These are phyloP conservation scores for Lagodon rhomboides DNA, from an alignment of 2,797 vertebrate species.

Conservation along the genomic window DNA sequence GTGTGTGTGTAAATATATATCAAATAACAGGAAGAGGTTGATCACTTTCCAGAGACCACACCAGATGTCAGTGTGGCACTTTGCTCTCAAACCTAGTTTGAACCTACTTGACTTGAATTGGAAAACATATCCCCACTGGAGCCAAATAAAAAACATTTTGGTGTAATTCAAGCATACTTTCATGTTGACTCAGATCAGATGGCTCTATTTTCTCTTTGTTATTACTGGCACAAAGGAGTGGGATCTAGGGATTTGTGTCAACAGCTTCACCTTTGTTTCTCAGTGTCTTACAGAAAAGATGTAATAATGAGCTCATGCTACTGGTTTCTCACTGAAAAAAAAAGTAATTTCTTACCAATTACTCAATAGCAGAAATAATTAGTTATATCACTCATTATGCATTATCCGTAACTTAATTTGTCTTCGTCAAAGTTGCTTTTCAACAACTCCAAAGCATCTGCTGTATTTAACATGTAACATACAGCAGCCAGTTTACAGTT, in stretches of 20 bases:
- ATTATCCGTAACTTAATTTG: neutral
- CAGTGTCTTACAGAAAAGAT: neutral
- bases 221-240: neutral
- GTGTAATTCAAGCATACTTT: constrained; percentile 4
- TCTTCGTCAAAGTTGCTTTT: neutral
- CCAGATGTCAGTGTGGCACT: neutral
- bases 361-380: neutral
- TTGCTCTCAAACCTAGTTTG: constrained; percentile 15
- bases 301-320: neutral
- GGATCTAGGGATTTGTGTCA: neutral
- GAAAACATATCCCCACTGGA: neutral
- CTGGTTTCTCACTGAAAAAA: neutral
- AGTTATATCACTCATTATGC: neutral
- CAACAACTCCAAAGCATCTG: neutral
- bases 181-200: constrained; percentile 8
- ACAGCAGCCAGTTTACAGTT: neutral
- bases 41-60: constrained; percentile 3
- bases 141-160: constrained; percentile 11
- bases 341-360: neutral
- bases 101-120: neutral
- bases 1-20: too few relatives aligned
- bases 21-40: neutral
- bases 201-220: neutral
- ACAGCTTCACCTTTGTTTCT: neutral
- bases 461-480: neutral